Evolutionary conservation across 2,797 vertebrate species (phyloP).

Genomic region (Sebastes trivittatus): DNA sequence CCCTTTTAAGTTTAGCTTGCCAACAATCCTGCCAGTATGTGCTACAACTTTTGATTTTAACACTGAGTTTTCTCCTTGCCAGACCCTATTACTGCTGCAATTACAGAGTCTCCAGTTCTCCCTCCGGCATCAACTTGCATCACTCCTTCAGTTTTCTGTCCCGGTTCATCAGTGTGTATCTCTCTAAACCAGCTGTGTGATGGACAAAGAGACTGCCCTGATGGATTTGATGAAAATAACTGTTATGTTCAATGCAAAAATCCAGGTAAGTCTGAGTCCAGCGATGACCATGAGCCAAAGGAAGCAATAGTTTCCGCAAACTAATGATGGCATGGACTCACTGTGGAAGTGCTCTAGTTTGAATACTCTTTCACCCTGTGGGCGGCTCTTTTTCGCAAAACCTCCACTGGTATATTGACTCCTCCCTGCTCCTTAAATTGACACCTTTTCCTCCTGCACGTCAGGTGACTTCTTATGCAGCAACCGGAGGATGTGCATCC

Average conservation of each 20-base stretch:
- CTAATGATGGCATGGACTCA: not conserved
- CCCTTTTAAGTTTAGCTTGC: too few relatives aligned
- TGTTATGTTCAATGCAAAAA: slow-evolving; percentile 66
- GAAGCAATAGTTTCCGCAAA: not conserved
- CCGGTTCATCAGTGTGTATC: slow-evolving; percentile 78
- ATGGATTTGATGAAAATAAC: slow-evolving; percentile 84
- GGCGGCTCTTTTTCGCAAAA: not conserved
- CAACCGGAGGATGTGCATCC: slow-evolving; percentile 72
- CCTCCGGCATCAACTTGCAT: slow-evolving; percentile 52
- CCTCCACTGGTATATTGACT: not conserved
- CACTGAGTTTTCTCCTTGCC: not conserved
- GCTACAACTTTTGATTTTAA: not conserved
- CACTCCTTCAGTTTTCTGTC: slow-evolving; percentile 78
- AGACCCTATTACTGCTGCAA: slow-evolving; percentile 14
- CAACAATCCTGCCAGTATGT: not conserved
- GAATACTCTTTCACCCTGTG: not conserved
- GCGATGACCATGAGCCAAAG: not conserved
- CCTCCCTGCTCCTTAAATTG: not conserved
- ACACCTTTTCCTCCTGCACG: not conserved
- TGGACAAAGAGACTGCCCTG: slow-evolving; percentile 81
- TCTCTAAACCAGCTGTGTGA: slow-evolving; percentile 83
- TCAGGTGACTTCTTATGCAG: slow-evolving; percentile 80
- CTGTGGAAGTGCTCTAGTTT: not conserved
- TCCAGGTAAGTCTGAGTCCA: slow-evolving; percentile 56
- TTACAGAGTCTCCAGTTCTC: not conserved